Evolutionary conservation across 2,888 invertebrate genomes (phyloP).

Genomic region (Thera obeliscata): DNA sequence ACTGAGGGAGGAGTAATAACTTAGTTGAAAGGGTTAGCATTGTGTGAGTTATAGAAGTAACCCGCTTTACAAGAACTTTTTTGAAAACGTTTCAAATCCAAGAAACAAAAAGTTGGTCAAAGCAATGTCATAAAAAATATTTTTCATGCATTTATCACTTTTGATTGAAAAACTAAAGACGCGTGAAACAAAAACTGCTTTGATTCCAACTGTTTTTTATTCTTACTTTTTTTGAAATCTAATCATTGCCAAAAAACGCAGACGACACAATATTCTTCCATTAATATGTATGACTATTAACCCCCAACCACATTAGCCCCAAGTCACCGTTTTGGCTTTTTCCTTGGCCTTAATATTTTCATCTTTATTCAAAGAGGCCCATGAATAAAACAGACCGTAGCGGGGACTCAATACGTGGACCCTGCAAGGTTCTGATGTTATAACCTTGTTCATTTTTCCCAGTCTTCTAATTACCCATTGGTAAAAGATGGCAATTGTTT

Average conservation of each 20-base stretch:
- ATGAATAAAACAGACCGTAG: slow-evolving; percentile 79
- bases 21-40: background rate
- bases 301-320: slow-evolving; percentile 69
- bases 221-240: slow-evolving; percentile 5
- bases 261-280: slow-evolving; percentile 64
- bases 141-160: background rate
- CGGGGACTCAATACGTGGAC: slow-evolving; percentile 61
- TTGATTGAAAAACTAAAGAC: background rate
- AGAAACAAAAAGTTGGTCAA: too few species aligned
- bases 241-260: slow-evolving; percentile 39
- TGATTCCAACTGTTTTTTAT: background rate
- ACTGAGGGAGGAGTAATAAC: slow-evolving; percentile 1
- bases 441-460: slow-evolving; percentile 69
- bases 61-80: background rate
- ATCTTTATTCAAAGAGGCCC: slow-evolving; percentile 81
- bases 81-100: background rate
- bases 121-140: too few species aligned
- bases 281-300: slow-evolving; percentile 80
- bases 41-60: background rate
- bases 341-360: slow-evolving; percentile 79
- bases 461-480: background rate
- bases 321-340: slow-evolving; percentile 57
- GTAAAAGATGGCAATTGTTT: too few species aligned
- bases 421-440: slow-evolving; percentile 58
- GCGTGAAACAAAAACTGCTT: background rate